Percentiles rank a stretch among this genome's conserved stretches.
Evolutionary conservation across 2,888 invertebrate genomes (phyloP).

Genomic region (Drosophila conformis): DNA sequence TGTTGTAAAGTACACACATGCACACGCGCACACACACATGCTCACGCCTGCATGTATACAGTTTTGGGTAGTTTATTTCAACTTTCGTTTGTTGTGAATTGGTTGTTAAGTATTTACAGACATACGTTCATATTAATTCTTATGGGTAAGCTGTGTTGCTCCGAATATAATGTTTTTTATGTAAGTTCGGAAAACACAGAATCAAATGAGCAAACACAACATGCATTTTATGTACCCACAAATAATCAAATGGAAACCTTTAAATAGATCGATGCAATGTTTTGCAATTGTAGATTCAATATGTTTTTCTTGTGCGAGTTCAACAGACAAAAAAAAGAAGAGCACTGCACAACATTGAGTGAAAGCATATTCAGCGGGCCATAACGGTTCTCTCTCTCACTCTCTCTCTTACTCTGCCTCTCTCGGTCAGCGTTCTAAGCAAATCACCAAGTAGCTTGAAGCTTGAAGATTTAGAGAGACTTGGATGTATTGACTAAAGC

Average conservation of each 20-base stretch:
- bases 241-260: constrained; percentile 12
- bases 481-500: neutral
- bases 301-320: neutral
- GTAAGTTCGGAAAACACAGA: neutral
- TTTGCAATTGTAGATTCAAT: constrained; percentile 28
- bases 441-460: constrained; percentile 2
- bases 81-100: constrained; percentile 37
- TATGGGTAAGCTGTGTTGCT: neutral
- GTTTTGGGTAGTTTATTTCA: constrained; percentile 5
- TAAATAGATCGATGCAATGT: constrained; percentile 35
- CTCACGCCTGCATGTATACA: neutral
- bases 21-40: neutral
- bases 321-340: constrained; percentile 3
- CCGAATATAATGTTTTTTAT: neutral
- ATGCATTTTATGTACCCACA: neutral
- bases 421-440: neutral
- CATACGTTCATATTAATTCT: neutral
- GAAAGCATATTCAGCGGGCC: constrained; percentile 44
- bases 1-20: constrained; percentile 1
- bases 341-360: constrained; percentile 8
- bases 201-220: neutral
- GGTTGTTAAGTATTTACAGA: constrained; percentile 16
- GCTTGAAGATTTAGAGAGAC: neutral
- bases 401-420: neutral
- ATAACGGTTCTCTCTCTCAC: constrained; percentile 14